phyloP scores from a whole-genome alignment of 2,113 vertebrate species.

The Rana temporaria region DNA sequence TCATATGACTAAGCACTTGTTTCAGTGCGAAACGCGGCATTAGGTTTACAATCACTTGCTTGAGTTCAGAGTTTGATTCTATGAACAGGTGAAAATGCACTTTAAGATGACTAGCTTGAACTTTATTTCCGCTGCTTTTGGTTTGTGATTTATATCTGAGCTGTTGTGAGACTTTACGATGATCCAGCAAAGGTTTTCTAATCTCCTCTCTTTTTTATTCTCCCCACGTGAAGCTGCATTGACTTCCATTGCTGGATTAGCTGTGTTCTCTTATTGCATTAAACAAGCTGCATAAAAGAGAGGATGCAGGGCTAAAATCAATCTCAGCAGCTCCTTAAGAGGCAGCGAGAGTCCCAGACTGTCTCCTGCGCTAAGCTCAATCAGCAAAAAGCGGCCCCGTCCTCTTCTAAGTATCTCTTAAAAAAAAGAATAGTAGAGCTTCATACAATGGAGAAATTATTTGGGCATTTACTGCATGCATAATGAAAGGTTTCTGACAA shows the following conservation, averaged over 20 bases:
- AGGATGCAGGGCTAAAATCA: not conserved
- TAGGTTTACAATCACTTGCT: no score
- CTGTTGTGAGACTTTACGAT: not conserved
- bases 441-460: no score
- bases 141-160: no score
- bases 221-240: slow-evolving; percentile 8
- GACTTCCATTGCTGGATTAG: not conserved
- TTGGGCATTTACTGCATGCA: no score
- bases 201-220: not conserved
- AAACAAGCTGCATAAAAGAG: slow-evolving; percentile 13
- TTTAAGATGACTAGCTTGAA: no score
- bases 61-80: no score
- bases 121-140: no score
- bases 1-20: no score
- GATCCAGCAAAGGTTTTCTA: not conserved
- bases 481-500: no score
- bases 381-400: not conserved
- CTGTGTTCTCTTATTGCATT: slow-evolving; percentile 16
- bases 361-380: not conserved
- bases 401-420: not conserved
- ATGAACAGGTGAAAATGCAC: no score
- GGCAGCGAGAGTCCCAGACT: slow-evolving; percentile 17
- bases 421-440: no score
- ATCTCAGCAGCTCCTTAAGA: slow-evolving; percentile 15
- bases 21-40: no score